Conservation (phyloP, 2,113 vertebrate genomes). For the Ailurus styani region DNA sequence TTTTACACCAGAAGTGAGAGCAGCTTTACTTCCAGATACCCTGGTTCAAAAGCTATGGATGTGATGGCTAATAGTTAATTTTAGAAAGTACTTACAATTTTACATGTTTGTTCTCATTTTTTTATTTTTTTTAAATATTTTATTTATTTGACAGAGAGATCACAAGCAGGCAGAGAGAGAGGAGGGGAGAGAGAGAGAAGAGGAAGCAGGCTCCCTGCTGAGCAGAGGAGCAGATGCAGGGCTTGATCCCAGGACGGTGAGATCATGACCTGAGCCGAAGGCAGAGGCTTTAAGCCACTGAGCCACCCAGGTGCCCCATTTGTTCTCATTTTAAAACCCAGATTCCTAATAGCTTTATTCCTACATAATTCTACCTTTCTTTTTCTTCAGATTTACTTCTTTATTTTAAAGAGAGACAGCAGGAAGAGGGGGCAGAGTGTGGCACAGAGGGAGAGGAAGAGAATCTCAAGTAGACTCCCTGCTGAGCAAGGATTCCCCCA, state of each 20-base stretch:
- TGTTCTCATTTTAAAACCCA: background rate
- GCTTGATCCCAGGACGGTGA: too few relatives aligned
- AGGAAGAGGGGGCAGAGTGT: fast-evolving
- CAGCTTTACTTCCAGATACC: background rate
- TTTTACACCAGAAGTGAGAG: background rate
- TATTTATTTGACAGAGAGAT: too few relatives aligned
- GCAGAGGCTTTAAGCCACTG: too few relatives aligned
- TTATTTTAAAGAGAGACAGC: background rate
- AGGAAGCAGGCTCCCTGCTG: too few relatives aligned
- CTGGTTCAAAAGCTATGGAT: background rate
- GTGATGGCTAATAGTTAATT: background rate
- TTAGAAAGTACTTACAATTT: background rate
- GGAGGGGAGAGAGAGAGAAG: too few relatives aligned
- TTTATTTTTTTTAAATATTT: too few relatives aligned
- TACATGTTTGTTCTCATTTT: background rate
- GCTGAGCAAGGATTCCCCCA: background rate
- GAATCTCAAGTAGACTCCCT: background rate
- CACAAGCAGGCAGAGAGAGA: too few relatives aligned
- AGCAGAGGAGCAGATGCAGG: too few relatives aligned
- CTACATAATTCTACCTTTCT: background rate
- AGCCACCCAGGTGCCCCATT: too few relatives aligned
- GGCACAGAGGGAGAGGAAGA: background rate
- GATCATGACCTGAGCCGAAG: too few relatives aligned
- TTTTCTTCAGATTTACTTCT: background rate
- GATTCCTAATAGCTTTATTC: background rate